Evolutionary conservation across 2,797 vertebrate genomes (phyloP), one percentile per base, ranked within the genome.

Genomic region (Diglossa cyanea): DNA sequence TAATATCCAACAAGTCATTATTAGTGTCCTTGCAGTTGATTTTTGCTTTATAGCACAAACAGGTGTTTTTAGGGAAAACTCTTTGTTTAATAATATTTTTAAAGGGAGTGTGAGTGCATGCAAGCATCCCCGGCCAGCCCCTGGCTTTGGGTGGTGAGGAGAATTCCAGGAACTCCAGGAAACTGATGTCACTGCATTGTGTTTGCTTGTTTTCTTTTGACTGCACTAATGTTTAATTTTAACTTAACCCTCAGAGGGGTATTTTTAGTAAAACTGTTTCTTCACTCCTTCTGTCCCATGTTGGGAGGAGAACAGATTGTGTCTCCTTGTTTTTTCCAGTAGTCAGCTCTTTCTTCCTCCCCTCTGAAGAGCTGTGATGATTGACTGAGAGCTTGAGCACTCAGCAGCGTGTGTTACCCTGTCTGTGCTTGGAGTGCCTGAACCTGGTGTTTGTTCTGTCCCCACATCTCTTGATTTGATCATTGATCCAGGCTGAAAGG

Each of bases 201-300:
- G 53, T 84, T 83, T 82, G 66, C 90, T 94, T 93, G 81, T 94
- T 86, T 51, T 84, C 93, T 92, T 60, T 72, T 74, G 70, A 70
- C 81, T 66, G 68, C 55, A 25, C 81, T 84, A 61, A 82, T 86
- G 91, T 95, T 95, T 94, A 94, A 97, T 96, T 96, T 96, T 94
- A 93, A 94, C 95, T 95, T 96, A 96, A 95, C 93, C 91, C 94
- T 94, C 91, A 44, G 71, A 96, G 65, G 40, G 31, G 8, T 95
- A 94, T 94, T 96, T 94, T 94, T 95, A 95, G 94, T 90, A 84
- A 94, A 96, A 76, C 66, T 26, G 17, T 86, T 93, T 95, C 85
- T 96, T 88, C 60, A 17, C n/a, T 88, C 33, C 86, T 90, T 20
- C 68, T 60, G 51, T 84, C 62, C 68, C 14, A 1, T 42, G 65